Evolutionary conservation across 2,113 vertebrate genomes (phyloP).

Genomic region (Microtus oregoni): DNA sequence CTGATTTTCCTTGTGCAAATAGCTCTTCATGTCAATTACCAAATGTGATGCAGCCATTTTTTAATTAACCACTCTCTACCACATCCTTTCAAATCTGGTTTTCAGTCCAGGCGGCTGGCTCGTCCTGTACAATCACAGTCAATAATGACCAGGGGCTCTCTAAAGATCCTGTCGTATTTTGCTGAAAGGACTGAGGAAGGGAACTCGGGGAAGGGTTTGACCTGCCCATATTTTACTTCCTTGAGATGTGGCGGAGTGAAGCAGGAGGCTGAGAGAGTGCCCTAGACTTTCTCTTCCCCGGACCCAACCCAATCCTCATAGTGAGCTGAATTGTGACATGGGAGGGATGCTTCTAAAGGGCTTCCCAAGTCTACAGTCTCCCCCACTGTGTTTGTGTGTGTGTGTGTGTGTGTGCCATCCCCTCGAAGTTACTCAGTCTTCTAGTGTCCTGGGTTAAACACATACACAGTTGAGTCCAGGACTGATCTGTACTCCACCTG

Average conservation of each 20-base stretch:
- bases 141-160: slow-evolving; percentile 18
- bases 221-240: not conserved
- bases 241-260: accelerated
- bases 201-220: not conserved
- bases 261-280: accelerated
- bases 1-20: slow-evolving; percentile 66
- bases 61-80: slow-evolving; percentile 59
- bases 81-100: slow-evolving; percentile 36
- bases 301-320: not conserved
- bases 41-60: slow-evolving; percentile 7
- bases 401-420: not conserved
- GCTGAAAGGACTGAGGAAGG: not conserved
- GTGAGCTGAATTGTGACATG: no score
- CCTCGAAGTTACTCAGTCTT: not conserved
- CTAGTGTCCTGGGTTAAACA: no score
- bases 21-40: slow-evolving; percentile 65
- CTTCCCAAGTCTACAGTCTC: no score
- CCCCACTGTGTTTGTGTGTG: no score
- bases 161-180: not conserved
- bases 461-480: not conserved
- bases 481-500: not conserved
- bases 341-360: no score
- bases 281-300: not conserved
- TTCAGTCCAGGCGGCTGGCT: slow-evolving; percentile 1
- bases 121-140: not conserved